Percentiles rank a stretch among this genome's conserved stretches.
Conservation (phyloP, 64 coral and sea anemone genomes). For the Montipora capricornis region DNA sequence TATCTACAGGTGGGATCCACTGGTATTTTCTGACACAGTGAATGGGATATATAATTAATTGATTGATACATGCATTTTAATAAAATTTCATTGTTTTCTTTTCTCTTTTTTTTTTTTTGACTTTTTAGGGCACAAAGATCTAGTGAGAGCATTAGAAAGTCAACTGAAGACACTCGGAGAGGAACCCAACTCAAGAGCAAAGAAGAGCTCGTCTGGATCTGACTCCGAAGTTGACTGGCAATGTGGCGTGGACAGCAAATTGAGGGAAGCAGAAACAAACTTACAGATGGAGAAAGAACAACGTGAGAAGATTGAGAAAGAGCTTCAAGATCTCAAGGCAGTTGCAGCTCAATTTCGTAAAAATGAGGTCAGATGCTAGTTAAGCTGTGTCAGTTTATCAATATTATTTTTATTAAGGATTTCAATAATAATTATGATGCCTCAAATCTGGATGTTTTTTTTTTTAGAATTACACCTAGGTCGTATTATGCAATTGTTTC, state of each 20-base stretch:
- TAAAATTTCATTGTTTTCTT: background rate
- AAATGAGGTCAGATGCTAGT: background rate
- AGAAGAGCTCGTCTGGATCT: constrained; percentile 28
- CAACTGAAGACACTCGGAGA: constrained; percentile 55
- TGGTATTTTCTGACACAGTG: too few relatives aligned
- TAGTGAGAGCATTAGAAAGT: constrained; percentile 64
- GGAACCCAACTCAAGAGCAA: constrained; percentile 23
- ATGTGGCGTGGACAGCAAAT: constrained; percentile 3
- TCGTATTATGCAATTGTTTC: too few relatives aligned
- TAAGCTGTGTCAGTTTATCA: background rate
- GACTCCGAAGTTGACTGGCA: constrained; percentile 58
- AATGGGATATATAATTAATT: background rate
- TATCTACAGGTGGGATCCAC: too few relatives aligned
- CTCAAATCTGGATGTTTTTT: too few relatives aligned
- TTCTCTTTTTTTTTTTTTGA: background rate
- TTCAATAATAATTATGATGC: background rate
- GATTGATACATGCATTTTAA: background rate
- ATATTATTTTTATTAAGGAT: background rate
- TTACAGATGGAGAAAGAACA: constrained; percentile 47
- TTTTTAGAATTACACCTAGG: too few relatives aligned
- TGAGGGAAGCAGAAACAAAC: constrained; percentile 43
- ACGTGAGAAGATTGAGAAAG: constrained; percentile 64
- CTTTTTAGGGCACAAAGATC: constrained; percentile 69
- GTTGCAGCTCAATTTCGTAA: constrained; percentile 28
- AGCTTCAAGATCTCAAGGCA: constrained; percentile 32